Evolutionary conservation across 2,113 vertebrate species (phyloP), one percentile per base, ranked within the genome.

Genomic region (Lycaon pictus): DNA sequence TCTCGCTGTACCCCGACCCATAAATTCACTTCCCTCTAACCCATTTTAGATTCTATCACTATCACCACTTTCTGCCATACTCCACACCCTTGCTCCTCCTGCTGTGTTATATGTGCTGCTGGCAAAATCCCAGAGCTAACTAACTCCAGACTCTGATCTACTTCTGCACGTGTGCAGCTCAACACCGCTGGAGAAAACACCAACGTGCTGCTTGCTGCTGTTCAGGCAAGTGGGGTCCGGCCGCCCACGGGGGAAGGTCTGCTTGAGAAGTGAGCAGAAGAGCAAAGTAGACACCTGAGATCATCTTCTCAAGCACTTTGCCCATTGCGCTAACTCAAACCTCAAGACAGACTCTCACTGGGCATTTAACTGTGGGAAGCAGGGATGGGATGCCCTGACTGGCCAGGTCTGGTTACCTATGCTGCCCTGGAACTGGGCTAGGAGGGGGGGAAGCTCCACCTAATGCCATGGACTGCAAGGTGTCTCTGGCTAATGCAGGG

Each of bases 51-150:
- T 10, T 53, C 48, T 22, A 13, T 23, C 16, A 2, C 35, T 29
- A 3, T 1, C 4, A 12, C 19, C 35, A 1, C 71, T 17, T 84
- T 74, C 51, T 35, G 56, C 0, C 51, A 20, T 4, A 29, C 23
- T 60, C 60, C 35, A 23, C 15, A 0, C 69, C 22, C 11, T 67
- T 15, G 84, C 20, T 11, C 71, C 23, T n/a, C 32, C 15, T 48
- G 37, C 85, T 67, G n/a, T 1, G 1, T 48, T 35, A 4, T 0
- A 13, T 4, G 11, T 0, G 9, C 9, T 6, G 11, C 0, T 29
- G 29, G 22, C 11, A 16, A 67, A 60, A 9, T 3, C 12, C 20
- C 8, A 17, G 60, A 60, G 5, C 9, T 43, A 4, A 20, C 13
- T 29, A 29, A 35, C 19, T 27, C 22, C 69, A 48, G 17, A 51